phyloP scores from a whole-genome alignment of 2,113 vertebrate genomes.

The Glaucidium brasilianum region DNA sequence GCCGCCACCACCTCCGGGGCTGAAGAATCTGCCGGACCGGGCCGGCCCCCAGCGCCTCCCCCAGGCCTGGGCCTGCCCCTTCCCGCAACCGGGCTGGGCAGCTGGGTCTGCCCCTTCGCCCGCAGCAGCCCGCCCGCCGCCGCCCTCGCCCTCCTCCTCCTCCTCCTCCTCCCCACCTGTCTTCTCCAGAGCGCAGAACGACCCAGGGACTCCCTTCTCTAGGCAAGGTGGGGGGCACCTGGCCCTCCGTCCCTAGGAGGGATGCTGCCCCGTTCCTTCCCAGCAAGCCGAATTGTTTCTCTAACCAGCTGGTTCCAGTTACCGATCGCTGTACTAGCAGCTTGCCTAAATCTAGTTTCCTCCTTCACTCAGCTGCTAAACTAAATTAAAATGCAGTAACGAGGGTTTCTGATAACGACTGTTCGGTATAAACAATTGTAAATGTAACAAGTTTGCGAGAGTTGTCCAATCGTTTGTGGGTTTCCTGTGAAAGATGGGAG shows the following conservation, averaged over 20 bases:
- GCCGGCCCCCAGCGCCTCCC: too few species aligned
- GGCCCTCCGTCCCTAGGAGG: rapidly evolving
- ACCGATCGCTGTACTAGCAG: rapidly evolving
- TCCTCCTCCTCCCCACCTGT: too few species aligned
- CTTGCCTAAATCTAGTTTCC: rapidly evolving
- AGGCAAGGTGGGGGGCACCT: rapidly evolving
- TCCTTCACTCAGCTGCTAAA: background rate
- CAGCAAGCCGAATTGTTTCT: rapidly evolving
- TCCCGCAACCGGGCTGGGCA: too few species aligned
- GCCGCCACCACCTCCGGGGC: too few species aligned
- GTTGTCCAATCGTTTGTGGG: background rate
- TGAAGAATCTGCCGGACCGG: too few species aligned
- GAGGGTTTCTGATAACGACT: background rate
- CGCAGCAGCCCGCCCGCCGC: too few species aligned
- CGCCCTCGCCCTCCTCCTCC: too few species aligned
- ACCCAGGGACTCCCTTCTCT: background rate
- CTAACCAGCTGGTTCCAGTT: rapidly evolving
- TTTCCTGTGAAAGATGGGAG: background rate
- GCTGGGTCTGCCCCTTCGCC: too few species aligned
- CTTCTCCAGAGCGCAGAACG: too few species aligned
- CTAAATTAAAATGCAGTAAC: background rate
- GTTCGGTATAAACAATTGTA: background rate
- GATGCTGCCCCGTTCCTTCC: rapidly evolving
- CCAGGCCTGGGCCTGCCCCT: too few species aligned
- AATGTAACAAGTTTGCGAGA: background rate